phyloP scores from a whole-genome alignment of 2,113 vertebrate genomes.

The Sander lucioperca region DNA sequence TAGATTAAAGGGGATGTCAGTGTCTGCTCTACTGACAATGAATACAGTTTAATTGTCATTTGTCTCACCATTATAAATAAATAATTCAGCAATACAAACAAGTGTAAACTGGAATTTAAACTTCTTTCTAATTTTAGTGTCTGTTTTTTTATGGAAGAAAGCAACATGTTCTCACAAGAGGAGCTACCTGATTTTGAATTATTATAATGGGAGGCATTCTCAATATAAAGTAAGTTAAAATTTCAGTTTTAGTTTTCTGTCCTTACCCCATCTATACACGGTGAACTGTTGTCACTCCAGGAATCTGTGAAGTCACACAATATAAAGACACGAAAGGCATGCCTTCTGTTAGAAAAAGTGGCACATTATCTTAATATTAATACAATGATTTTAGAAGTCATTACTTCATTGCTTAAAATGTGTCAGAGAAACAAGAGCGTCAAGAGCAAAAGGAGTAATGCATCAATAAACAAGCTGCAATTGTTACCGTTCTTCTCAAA shows the following conservation, averaged over 20 bases:
- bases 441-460: neutral
- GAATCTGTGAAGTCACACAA: slow-evolving; percentile 72
- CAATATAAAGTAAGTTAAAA: neutral
- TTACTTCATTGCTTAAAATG: neutral
- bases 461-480: neutral
- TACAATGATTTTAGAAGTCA: neutral
- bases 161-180: neutral
- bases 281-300: slow-evolving; percentile 66
- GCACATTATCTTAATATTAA: neutral
- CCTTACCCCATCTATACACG: slow-evolving; percentile 71
- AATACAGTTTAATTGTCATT: neutral
- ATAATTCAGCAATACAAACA: neutral
- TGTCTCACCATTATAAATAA: neutral
- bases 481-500: slow-evolving; percentile 71
- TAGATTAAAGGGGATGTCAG: neutral
- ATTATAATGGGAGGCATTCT: neutral
- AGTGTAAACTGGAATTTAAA: neutral
- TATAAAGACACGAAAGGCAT: neutral
- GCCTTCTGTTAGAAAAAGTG: neutral
- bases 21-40: neutral
- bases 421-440: neutral
- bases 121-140: neutral
- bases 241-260: neutral
- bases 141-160: neutral
- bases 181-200: neutral